These are phyloP conservation scores for Mastomys natalensis DNA, from an alignment of 2,113 vertebrate genomes.

Conservation along the genomic window DNA sequence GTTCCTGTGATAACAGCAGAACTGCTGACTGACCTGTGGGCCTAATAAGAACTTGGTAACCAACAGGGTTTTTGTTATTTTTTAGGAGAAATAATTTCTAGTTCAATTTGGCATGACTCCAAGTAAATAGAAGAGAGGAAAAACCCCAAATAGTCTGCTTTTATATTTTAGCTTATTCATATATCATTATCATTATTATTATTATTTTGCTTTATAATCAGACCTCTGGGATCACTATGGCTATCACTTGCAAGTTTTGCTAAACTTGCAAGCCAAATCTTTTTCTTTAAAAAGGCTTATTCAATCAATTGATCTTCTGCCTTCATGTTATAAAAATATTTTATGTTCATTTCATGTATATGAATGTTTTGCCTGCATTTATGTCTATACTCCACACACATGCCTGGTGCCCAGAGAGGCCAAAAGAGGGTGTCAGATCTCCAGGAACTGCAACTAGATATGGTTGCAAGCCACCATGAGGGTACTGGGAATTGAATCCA, in stretches of 20 bases:
- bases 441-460: not conserved
- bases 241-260: no score
- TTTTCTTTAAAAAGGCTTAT: not conserved
- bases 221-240: not conserved
- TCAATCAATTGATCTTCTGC: not conserved
- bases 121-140: not conserved
- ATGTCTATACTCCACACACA: not conserved
- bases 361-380: not conserved
- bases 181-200: not conserved
- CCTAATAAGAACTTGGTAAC: not conserved
- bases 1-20: not conserved
- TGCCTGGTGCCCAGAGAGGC: not conserved
- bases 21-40: not conserved
- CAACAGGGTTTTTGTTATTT: not conserved
- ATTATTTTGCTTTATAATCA: not conserved
- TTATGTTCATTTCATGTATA: not conserved
- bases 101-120: not conserved
- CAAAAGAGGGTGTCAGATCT: not conserved
- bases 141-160: not conserved
- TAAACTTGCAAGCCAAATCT: not conserved
- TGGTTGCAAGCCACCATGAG: not conserved
- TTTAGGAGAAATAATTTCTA: constrained; percentile 36
- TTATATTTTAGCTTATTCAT: not conserved
- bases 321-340: not conserved
- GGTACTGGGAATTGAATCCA: not conserved